Evolutionary conservation across 1,140 invertebrate species (phyloP), one percentile per base, ranked within the genome.

Genomic region (Drusus annulatus): DNA sequence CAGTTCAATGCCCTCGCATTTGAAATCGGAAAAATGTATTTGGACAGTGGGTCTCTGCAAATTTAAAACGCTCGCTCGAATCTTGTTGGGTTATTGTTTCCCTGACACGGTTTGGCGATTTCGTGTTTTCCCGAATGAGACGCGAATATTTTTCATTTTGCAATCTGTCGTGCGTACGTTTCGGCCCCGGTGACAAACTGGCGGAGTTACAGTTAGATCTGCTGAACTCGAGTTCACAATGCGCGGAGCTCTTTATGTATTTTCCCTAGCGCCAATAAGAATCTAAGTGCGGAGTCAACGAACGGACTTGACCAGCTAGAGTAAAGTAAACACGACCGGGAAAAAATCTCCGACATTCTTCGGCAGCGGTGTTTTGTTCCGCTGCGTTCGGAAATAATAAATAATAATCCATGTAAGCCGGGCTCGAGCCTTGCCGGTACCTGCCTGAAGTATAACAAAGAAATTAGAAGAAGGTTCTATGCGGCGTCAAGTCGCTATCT

Each of bases 221-320:
- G 17, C 31, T 75, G 54, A 75, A 75, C 52, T 36, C 71, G 52
- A 17, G 71, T 75, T 75, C 75, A 78, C 23, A 78, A 78, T 25
- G 63, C 74, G 45, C 52, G 16, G 60, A 16, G 17, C 17, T 17
- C 56, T 60, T 76, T 77, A 23, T 52, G 56, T 76, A 23, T 23
- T 25, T 36, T 36, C 50, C 19, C 28, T 60, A 60, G 23, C 56
- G 56, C 56, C 56, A 60, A 60, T 60, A 60, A 60, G 36, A 45
- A 2, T 45, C 36, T 45, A 45, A 60, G 56, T 60, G 63, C 28
- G 21, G 62, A 65, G 81, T 82, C 81, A 82, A 82, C 74, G 81
- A 78, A 82, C 81, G 78, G 62, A 82, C 81, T 80, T 82, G 81
- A 80, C 81, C 81, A 82, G 36, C 36, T 45, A 68, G 45, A 16